These are phyloP conservation scores for Blastobasis adustella DNA, from an alignment of 2,888 invertebrate species.

Conservation along the genomic window DNA sequence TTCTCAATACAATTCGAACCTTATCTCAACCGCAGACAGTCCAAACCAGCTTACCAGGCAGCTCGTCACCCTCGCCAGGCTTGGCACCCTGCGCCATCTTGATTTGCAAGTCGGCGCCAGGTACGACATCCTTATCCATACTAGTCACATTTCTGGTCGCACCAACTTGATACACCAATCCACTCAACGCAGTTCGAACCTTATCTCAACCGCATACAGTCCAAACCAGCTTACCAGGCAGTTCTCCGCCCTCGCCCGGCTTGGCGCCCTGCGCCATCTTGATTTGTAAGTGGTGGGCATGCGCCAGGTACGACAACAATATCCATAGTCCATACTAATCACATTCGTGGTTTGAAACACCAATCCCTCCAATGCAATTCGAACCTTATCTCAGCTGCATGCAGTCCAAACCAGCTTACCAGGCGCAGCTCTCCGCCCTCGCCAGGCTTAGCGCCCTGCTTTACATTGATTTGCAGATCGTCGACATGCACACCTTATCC, in stretches of 20 bases:
- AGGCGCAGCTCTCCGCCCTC: conserved; percentile 98
- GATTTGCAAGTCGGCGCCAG: conserved; percentile 92
- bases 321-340: neutral
- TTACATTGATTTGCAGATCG: conserved; percentile 99
- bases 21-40: neutral
- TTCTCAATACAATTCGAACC: neutral
- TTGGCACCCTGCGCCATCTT: conserved; percentile 99
- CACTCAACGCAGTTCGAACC: neutral
- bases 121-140: conserved; percentile 77
- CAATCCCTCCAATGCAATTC: neutral
- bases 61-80: conserved; percentile 98
- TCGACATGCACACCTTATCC: conserved; percentile 87
- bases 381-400: neutral
- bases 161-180: neutral
- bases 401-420: conserved; percentile 47
- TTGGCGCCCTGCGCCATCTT: conserved; percentile 99
- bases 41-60: conserved; percentile 78
- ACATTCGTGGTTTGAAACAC: neutral
- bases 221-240: conserved; percentile 79
- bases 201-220: neutral
- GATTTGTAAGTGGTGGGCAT: conserved; percentile 98
- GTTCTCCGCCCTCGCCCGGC: conserved; percentile 98
- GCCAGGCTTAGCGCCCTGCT: conserved; percentile 99
- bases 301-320: conserved; percentile 87
- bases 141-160: neutral